Evolutionary conservation across 2,888 invertebrate species (phyloP).

Genomic region (Gymnoscelis rufifasciata): DNA sequence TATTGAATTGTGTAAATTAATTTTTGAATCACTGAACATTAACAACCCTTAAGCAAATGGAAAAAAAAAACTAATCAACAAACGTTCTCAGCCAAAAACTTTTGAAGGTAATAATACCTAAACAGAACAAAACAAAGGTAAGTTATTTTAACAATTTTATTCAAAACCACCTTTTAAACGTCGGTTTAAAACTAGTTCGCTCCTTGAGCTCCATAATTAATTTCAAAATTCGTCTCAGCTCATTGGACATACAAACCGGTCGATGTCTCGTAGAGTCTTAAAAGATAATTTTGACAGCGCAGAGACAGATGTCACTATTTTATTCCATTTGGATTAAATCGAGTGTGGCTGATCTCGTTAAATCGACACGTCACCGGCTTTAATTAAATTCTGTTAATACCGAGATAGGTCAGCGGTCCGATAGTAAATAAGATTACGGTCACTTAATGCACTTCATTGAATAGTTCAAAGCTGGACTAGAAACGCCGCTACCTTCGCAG

Average conservation of each 20-base stretch:
- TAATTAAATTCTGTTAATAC: conserved; percentile 23
- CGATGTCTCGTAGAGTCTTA: conserved; percentile 16
- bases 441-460: too few species aligned
- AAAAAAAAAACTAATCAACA: too few species aligned
- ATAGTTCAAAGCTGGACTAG: conserved; percentile 6
- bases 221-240: background rate
- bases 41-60: too few species aligned
- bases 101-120: too few species aligned
- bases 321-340: conserved; percentile 60
- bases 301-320: conserved; percentile 56
- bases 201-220: too few species aligned
- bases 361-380: conserved; percentile 44
- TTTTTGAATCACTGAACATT: too few species aligned
- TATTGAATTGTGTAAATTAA: too few species aligned
- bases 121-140: too few species aligned
- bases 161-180: too few species aligned
- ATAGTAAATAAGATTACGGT: conserved; percentile 13
- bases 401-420: conserved; percentile 17
- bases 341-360: conserved; percentile 63
- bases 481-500: background rate
- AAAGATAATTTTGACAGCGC: conserved; percentile 49
- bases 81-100: too few species aligned
- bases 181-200: too few species aligned
- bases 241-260: conserved; percentile 8
- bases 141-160: too few species aligned